phyloP scores from a whole-genome alignment of 2,797 vertebrate genomes.

The Sebastes diaconus region DNA sequence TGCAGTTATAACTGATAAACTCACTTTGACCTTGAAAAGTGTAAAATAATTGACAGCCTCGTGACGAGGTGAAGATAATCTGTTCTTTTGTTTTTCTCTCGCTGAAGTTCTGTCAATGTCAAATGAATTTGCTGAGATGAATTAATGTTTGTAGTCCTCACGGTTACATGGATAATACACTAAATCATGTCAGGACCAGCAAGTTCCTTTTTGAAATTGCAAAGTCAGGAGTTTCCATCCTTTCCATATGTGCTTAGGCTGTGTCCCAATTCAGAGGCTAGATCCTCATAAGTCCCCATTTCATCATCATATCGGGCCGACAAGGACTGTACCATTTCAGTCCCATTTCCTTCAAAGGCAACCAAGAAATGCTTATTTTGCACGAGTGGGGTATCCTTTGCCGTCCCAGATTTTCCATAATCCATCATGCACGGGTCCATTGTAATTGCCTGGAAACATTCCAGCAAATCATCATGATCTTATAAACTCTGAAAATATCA shows the following conservation, averaged over 20 bases:
- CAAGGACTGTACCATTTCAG: conserved; percentile 1
- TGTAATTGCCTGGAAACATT: neutral
- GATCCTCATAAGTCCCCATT: neutral
- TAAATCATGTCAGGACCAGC: neutral
- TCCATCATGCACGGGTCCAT: neutral
- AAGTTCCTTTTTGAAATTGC: neutral
- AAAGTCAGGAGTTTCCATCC: conserved; percentile 8
- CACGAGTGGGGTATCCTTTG: neutral
- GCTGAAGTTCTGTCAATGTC: neutral
- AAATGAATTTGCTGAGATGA: neutral
- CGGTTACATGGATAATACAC: neutral
- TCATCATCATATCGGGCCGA: neutral
- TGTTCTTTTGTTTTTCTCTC: neutral
- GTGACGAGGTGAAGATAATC: neutral
- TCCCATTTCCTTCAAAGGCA: neutral
- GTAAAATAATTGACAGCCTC: neutral
- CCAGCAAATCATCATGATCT: neutral
- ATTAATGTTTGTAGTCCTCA: neutral
- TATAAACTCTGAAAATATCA: neutral
- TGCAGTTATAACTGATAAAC: neutral
- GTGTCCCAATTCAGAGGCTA: conserved; percentile 17
- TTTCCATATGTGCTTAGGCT: neutral
- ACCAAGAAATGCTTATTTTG: neutral
- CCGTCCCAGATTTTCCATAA: neutral
- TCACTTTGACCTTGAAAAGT: neutral